A percentile compares a stretch with the other conserved stretches of the same genome.
These are phyloP conservation scores for Tachypleus tridentatus DNA, from an alignment of 1,140 invertebrate species.

Conservation along the genomic window DNA sequence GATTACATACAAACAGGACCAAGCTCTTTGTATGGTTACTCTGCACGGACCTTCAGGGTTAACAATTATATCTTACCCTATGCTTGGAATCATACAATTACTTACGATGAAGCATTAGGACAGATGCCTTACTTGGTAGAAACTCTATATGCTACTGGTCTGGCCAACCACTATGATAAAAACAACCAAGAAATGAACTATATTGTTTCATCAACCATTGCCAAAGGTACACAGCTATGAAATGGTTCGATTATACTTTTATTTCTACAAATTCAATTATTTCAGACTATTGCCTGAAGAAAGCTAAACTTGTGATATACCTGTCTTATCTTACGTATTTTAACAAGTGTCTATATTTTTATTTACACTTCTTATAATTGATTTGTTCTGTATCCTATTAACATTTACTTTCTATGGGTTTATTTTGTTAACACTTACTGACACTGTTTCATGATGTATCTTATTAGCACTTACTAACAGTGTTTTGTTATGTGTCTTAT, in stretches of 20 bases:
- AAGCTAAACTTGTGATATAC: background rate
- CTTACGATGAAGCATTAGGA: slow-evolving; percentile 33
- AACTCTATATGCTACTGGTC: slow-evolving; percentile 28
- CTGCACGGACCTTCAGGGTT: slow-evolving; percentile 33
- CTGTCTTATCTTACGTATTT: background rate
- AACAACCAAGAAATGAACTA: slow-evolving; percentile 29
- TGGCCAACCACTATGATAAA: slow-evolving; percentile 29
- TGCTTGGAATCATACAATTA: slow-evolving; percentile 41
- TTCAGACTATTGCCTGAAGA: background rate
- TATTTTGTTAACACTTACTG: no score
- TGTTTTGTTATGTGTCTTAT: no score
- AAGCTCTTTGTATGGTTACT: slow-evolving; percentile 36
- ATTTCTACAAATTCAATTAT: background rate
- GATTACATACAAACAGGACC: slow-evolving; percentile 41
- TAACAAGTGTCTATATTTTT: background rate
- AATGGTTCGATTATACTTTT: slow-evolving; percentile 20
- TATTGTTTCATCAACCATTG: slow-evolving; percentile 29
- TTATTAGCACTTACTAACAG: no score
- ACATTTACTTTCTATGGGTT: no score
- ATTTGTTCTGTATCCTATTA: no score
- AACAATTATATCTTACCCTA: slow-evolving; percentile 36
- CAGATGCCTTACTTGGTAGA: slow-evolving; percentile 39
- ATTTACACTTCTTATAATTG: no score
- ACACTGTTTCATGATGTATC: no score
- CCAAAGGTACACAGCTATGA: slow-evolving; percentile 29